A percentile compares a stretch with the other conserved stretches of the same genome.
phyloP scores from a whole-genome alignment of 2,888 invertebrate genomes.

The Dioctria rufipes region DNA sequence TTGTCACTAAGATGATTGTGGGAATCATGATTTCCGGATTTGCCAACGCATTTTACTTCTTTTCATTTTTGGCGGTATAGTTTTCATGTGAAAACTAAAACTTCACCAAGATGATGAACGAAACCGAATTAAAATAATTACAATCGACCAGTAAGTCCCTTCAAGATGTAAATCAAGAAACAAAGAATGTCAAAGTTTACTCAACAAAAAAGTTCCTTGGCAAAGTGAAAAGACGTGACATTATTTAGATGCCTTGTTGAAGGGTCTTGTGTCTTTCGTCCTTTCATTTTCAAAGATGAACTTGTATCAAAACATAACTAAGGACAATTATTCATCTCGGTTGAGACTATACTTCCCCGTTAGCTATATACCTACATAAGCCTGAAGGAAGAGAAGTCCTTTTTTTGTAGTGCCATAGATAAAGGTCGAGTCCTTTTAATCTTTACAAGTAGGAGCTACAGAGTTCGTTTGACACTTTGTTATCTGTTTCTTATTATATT shows the following conservation, averaged over 20 bases:
- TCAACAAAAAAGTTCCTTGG: constrained; percentile 17
- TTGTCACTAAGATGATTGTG: constrained; percentile 1
- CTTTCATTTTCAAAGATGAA: background rate
- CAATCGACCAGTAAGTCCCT: background rate
- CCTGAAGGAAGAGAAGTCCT: background rate
- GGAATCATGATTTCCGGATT: background rate
- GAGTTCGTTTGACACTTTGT: no score
- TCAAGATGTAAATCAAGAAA: constrained; percentile 29
- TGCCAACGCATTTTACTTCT: constrained; percentile 17
- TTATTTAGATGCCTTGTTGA: constrained; percentile 11
- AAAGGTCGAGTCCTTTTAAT: background rate
- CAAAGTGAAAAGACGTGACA: constrained; percentile 46
- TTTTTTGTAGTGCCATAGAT: no score
- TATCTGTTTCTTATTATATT: no score
- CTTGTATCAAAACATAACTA: constrained; percentile 29
- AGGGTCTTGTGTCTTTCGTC: background rate
- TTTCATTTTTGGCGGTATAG: background rate
- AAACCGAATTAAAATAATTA: background rate
- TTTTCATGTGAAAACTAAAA: background rate
- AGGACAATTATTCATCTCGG: constrained; percentile 43
- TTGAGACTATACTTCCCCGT: background rate
- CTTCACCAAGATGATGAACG: background rate
- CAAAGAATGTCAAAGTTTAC: background rate
- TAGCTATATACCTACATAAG: background rate
- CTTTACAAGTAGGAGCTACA: no score